Conservation (phyloP, 1,140 invertebrate genomes). For the Atta texana region DNA sequence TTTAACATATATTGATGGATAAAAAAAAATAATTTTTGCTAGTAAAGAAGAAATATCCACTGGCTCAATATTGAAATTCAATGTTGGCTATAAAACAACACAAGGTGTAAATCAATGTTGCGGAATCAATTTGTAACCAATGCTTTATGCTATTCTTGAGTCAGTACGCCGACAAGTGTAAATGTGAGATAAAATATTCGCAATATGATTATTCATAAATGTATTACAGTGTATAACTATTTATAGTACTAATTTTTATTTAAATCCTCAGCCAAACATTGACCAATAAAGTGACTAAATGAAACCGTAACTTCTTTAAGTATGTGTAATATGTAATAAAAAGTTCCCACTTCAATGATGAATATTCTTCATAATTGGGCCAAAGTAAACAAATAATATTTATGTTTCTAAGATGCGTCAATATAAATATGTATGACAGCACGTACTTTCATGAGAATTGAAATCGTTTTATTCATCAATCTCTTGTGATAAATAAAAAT, state of each 20-base stretch:
- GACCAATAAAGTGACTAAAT: not conserved
- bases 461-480: not conserved
- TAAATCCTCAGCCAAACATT: not conserved
- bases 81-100: not conserved
- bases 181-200: not conserved
- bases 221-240: not conserved
- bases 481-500: not conserved
- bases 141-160: not conserved
- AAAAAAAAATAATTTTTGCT: not conserved
- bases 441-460: not conserved
- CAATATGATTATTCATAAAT: not conserved
- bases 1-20: not conserved
- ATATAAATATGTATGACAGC: not conserved
- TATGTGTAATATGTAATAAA: not conserved
- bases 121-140: slow-evolving; percentile 1
- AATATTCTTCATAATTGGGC: not conserved
- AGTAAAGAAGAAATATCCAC: not conserved
- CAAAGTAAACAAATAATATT: not conserved
- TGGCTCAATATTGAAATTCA: not conserved
- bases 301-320: not conserved
- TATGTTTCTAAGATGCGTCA: not conserved
- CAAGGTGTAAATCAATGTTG: not conserved
- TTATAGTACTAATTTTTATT: not conserved
- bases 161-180: not conserved
- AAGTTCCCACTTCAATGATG: not conserved